phyloP scores from a whole-genome alignment of 1,140 invertebrate genomes.

The Drosophila erecta region DNA sequence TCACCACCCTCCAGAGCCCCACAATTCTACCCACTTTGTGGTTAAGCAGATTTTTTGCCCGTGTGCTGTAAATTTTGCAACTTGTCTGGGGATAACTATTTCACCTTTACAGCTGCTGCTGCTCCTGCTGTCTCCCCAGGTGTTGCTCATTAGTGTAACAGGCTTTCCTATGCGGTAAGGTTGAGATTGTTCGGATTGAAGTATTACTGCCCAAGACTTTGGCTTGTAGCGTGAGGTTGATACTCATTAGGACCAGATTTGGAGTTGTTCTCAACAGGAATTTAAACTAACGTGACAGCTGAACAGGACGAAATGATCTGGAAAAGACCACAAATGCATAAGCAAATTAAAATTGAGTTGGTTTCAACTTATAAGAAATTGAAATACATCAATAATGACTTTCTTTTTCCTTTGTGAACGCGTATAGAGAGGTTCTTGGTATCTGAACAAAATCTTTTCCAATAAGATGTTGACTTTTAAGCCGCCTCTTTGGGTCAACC shows the following conservation, averaged over 20 bases:
- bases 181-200: conserved; percentile 41
- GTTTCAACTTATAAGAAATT: too few species aligned
- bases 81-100: conserved; percentile 40
- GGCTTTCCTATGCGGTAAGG: conserved; percentile 39
- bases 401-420: not conserved
- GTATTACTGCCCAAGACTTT: conserved; percentile 35
- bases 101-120: conserved; percentile 28
- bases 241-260: conserved; percentile 25
- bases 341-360: not conserved
- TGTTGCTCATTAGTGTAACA: conserved; percentile 69
- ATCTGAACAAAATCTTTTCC: not conserved
- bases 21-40: conserved; percentile 46
- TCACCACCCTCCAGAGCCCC: conserved; percentile 50
- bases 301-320: too few species aligned
- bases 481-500: not conserved
- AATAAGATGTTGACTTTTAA: conserved; percentile 23
- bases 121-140: conserved; percentile 29
- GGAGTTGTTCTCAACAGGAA: not conserved
- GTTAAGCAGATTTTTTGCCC: conserved; percentile 46
- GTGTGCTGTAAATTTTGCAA: conserved; percentile 61
- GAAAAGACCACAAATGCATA: not conserved
- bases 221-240: conserved; percentile 29
- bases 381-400: too few species aligned
- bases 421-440: not conserved
- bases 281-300: not conserved